Base-by-base conservation (phyloP, 2,888 invertebrate species). In the Lepidonotus clava region DNA sequence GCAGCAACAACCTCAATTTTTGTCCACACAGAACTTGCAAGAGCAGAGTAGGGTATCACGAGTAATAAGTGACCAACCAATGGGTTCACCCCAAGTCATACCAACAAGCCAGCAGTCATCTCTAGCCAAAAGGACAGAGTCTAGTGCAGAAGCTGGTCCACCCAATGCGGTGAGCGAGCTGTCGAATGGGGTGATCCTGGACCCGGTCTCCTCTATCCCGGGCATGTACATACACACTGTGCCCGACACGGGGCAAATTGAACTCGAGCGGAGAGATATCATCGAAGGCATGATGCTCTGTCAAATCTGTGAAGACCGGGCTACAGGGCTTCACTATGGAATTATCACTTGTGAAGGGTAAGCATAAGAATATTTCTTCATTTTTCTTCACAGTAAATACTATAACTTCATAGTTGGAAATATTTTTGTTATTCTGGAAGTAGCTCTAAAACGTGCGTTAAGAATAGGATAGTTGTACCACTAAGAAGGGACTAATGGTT, bases 281-380 rank as follows among this genome's bases (percentile, higher is more conserved):
- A 34, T 56, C 1, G 84, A 84, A 5, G 56, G 51, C 21, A 53
- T 53, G 28, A 56, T 84, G 84, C 28, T 66, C 24, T 87, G 87
- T 41, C 85, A 76, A 11, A 87, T 87, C 40, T 87, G 87, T 40
- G 77, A 66, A 21, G 87, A 87, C 71, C 40, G 83, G 2, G 87
- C 87, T 11, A 86, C 87, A 21, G 87, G 87, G n/a, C 86, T 87
- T 11, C 87, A 87, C 51, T 87, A 87, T 34, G 87, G 87, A 21
- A 87, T 87, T 32, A 51, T 87, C 67, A 86, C 84, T 36, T 87
- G 87, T 46, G 87, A 87, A 66, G 87, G 87, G 87, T 87, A 40
- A 85, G 85, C 53, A 36, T 21, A 51, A 4, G 1, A 18, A 1
- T 61, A 21, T 28, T n/a, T 84, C 61, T 84, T n/a, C n/a, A n/a